Conservation (phyloP, 1,140 invertebrate genomes). For the Belonocnema kinseyi region DNA sequence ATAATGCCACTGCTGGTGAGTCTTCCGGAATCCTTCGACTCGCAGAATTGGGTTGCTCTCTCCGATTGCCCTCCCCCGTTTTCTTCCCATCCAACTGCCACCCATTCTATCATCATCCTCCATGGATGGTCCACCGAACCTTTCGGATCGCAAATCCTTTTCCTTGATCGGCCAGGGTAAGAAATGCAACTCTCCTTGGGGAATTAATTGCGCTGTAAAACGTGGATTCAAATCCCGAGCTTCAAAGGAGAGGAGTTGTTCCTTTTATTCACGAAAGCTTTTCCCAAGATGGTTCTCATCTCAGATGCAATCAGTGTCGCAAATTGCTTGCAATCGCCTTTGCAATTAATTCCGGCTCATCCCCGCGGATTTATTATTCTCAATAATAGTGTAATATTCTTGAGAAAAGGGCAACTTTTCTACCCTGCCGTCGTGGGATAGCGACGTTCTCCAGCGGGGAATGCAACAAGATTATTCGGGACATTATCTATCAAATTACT, state of each 20-base stretch:
- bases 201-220: constrained; percentile 66
- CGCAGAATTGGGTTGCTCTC: constrained; percentile 49
- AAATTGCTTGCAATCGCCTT: constrained; percentile 65
- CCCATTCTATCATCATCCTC: constrained; percentile 1
- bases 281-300: constrained; percentile 65
- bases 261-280: constrained; percentile 63
- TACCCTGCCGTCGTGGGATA: not conserved
- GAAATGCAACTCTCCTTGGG: constrained; percentile 64
- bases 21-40: constrained; percentile 44
- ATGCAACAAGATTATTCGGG: no score
- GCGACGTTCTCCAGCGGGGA: no score
- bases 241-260: constrained; percentile 53
- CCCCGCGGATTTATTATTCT: constrained; percentile 62
- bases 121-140: constrained; percentile 45
- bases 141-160: constrained; percentile 58
- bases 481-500: no score
- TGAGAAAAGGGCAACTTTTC: constrained; percentile 17
- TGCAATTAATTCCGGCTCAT: constrained; percentile 66
- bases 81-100: constrained; percentile 14
- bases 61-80: constrained; percentile 34
- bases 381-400: constrained; percentile 63
- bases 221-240: constrained; percentile 61
- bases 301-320: constrained; percentile 63
- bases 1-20: constrained; percentile 45
- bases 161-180: constrained; percentile 55